Base-by-base conservation (phyloP, 2,888 invertebrate species). In the Griposia aprilina region DNA sequence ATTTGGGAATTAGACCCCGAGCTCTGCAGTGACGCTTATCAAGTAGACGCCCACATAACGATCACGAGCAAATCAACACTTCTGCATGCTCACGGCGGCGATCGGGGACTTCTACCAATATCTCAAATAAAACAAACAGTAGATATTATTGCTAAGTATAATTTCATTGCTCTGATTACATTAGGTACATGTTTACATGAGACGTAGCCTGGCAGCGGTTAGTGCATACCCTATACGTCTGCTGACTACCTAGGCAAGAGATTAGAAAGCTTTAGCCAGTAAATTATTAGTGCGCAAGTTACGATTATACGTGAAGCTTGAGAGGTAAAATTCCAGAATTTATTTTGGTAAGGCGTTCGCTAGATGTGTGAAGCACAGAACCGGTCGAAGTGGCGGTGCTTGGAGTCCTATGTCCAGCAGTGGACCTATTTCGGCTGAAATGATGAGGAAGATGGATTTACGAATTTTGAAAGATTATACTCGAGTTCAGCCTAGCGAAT, bases 81-180 rank as follows among this genome's bases (percentile, higher is more conserved):
- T 52, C 10, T 36, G 52, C 23, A 36, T 48, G 6, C 15, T 41
- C 17, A 7, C 11, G 20, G n/a, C n/a, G 6, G 36, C 11, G 7
- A 3, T 17, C 17, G 23, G 15, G 23, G 15, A 10, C 5, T 30
- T 17, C 60, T 36, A 62, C 17, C 11, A n/a, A 69, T 41, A 2
- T 1, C 20, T 57, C 13, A 41, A 55, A 69, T 55, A 36, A 83
- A 89, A 87, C 86, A 89, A 81, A 72, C 78, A 74, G 20, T 65
- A 36, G 90, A 89, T 90, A 88, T 91, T 94, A 94, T 93, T 94
- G 90, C 94, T 95, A 94, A 94, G 95, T 94, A 95, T 94, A 93
- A 92, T 93, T 94, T 92, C 91, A 93, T 94, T 94, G 92, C 91
- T 94, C 91, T 92, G 94, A 93, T 94, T 94, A 94, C 90, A 93